A percentile compares a stretch with the other conserved stretches of the same genome.
phyloP scores from a whole-genome alignment of 2,888 invertebrate species.

The Ophion ellenae region DNA sequence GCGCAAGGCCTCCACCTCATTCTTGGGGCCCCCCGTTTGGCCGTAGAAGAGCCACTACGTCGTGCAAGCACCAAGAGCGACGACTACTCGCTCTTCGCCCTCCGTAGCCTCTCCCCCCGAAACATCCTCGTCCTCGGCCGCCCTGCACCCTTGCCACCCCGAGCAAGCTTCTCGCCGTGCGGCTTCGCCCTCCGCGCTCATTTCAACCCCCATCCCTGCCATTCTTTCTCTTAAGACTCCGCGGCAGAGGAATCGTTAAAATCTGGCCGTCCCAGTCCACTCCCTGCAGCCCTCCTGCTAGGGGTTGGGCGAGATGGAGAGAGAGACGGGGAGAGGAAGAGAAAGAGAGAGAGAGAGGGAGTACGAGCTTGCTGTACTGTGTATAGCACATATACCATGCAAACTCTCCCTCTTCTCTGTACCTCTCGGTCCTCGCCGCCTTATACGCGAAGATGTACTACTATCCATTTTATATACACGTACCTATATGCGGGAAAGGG shows the following conservation, averaged over 20 bases:
- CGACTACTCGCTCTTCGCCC: slow-evolving; percentile 40
- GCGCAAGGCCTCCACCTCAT: slow-evolving; percentile 63
- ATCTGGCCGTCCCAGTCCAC: slow-evolving; percentile 83
- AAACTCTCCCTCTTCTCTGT: slow-evolving; percentile 56
- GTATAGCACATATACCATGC: slow-evolving; percentile 44
- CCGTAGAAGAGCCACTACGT: slow-evolving; percentile 57
- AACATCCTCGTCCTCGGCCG: slow-evolving; percentile 23
- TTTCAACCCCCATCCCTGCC: slow-evolving; percentile 77
- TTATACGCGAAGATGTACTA: slow-evolving; percentile 50
- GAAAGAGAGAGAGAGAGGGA: slow-evolving; percentile 9
- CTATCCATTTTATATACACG: slow-evolving; percentile 22
- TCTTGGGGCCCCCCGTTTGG: slow-evolving; percentile 62
- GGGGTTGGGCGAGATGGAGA: slow-evolving; percentile 44
- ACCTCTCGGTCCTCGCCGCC: slow-evolving; percentile 67
- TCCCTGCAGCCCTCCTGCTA: slow-evolving; percentile 70
- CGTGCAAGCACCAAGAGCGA: slow-evolving; percentile 54
- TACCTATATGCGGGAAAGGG: slow-evolving; percentile 5
- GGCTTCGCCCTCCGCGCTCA: slow-evolving; percentile 65
- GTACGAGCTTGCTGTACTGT: slow-evolving; percentile 34
- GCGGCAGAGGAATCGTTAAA: slow-evolving; percentile 84
- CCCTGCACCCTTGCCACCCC: slow-evolving; percentile 39
- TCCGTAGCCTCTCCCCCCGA: slow-evolving; percentile 37
- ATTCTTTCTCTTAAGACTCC: slow-evolving; percentile 84
- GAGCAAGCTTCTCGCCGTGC: slow-evolving; percentile 34
- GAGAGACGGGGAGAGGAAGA: slow-evolving; percentile 30